phyloP scores from a whole-genome alignment of 2,797 vertebrate genomes.

The Schizothorax lantsangensis region DNA sequence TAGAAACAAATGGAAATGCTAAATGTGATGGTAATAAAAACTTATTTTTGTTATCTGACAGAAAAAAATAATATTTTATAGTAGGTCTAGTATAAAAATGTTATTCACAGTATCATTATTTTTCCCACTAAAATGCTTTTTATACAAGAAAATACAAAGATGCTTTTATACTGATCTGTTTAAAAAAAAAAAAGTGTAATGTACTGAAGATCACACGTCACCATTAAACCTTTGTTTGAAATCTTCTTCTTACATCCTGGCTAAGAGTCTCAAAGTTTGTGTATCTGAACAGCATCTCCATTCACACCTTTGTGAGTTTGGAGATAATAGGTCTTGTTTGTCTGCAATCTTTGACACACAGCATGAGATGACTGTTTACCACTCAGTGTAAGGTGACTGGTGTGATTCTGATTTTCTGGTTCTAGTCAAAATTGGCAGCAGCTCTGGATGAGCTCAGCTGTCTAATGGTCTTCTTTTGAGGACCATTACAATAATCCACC shows the following conservation, averaged over 20 bases:
- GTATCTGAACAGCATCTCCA: background rate
- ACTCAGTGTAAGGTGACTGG: no score
- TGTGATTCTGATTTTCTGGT: no score
- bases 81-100: background rate
- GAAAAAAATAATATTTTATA: background rate
- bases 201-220: background rate
- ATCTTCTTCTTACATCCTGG: background rate
- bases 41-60: background rate
- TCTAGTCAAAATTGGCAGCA: no score
- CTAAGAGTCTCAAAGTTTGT: constrained; percentile 5
- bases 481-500: no score
- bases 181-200: no score
- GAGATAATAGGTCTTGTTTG: constrained; percentile 43
- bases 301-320: constrained; percentile 49
- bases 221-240: background rate
- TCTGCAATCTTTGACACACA: constrained; percentile 51
- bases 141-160: no score
- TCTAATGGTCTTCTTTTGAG: no score
- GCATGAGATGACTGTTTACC: constrained; percentile 46
- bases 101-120: background rate
- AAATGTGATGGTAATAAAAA: background rate
- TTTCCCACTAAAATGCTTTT: no score
- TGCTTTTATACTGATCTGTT: background rate
- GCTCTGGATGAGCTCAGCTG: no score
- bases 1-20: constrained; percentile 39